phyloP scores from a whole-genome alignment of 2,888 invertebrate genomes.

The Dromius quadrimaculatus region DNA sequence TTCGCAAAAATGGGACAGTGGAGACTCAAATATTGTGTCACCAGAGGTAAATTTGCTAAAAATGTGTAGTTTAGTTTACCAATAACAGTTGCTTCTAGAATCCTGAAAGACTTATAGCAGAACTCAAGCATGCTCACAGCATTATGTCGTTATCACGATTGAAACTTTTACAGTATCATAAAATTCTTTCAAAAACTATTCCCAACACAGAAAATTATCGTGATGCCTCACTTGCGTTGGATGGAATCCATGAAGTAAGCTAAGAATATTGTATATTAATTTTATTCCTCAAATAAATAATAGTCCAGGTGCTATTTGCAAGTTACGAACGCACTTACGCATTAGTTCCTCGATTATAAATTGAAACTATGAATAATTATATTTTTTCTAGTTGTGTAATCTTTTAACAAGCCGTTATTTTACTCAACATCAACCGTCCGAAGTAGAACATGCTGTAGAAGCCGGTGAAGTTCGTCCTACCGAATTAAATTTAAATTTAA shows the following conservation, averaged over 20 bases:
- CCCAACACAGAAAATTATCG: constrained; percentile 59
- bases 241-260: constrained; percentile 68
- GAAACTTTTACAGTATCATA: constrained; percentile 66
- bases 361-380: not conserved
- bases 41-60: constrained; percentile 13
- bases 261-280: too few relatives aligned
- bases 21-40: not conserved
- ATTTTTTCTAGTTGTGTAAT: constrained; percentile 62
- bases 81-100: constrained; percentile 60
- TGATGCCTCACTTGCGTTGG: constrained; percentile 65
- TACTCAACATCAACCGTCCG: constrained; percentile 66
- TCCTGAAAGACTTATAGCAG: constrained; percentile 64
- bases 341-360: too few relatives aligned
- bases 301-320: too few relatives aligned
- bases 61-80: not conserved
- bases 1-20: constrained; percentile 20
- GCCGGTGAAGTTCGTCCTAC: constrained; percentile 64
- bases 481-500: constrained; percentile 43
- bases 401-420: constrained; percentile 64
- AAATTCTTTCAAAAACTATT: constrained; percentile 63
- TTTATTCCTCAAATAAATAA: too few relatives aligned
- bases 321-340: too few relatives aligned
- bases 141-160: constrained; percentile 66
- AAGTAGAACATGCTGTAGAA: constrained; percentile 69
- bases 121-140: constrained; percentile 66